Conservation (phyloP, 2,113 vertebrate species). For the Geothlypis trichas region DNA sequence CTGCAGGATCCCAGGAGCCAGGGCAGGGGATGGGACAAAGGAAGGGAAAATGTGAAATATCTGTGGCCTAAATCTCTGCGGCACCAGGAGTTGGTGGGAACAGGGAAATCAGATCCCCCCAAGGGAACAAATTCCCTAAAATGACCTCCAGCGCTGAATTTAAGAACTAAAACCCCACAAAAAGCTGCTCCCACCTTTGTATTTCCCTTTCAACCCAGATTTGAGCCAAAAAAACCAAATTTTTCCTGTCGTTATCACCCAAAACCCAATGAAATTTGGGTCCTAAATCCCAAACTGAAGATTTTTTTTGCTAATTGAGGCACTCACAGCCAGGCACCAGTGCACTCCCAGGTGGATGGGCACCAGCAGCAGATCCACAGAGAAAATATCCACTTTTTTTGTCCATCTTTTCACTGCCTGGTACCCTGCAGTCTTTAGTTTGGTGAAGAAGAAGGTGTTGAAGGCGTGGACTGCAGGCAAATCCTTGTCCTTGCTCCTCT, state of each 20-base stretch:
- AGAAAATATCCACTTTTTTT: background rate
- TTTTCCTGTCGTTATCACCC: too few species aligned
- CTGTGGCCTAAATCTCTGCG: background rate
- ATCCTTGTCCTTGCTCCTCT: background rate
- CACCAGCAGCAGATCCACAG: background rate
- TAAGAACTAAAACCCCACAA: background rate
- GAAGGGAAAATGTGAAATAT: background rate
- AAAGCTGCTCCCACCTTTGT: background rate
- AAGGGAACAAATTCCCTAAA: background rate
- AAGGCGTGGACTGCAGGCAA: background rate
- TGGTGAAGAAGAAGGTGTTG: background rate
- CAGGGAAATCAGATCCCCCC: background rate
- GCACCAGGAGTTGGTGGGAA: background rate
- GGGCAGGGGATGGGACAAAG: background rate
- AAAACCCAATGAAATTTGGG: accelerated
- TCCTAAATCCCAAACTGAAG: accelerated
- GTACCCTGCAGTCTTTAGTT: background rate
- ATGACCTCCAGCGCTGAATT: background rate
- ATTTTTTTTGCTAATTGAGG: too few species aligned
- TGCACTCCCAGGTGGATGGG: background rate
- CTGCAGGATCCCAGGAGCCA: background rate
- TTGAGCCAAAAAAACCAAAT: background rate
- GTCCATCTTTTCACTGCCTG: background rate
- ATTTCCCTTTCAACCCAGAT: background rate
- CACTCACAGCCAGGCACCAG: background rate